phyloP scores from a whole-genome alignment of 2,797 vertebrate genomes.

The Bucorvus abyssinicus region DNA sequence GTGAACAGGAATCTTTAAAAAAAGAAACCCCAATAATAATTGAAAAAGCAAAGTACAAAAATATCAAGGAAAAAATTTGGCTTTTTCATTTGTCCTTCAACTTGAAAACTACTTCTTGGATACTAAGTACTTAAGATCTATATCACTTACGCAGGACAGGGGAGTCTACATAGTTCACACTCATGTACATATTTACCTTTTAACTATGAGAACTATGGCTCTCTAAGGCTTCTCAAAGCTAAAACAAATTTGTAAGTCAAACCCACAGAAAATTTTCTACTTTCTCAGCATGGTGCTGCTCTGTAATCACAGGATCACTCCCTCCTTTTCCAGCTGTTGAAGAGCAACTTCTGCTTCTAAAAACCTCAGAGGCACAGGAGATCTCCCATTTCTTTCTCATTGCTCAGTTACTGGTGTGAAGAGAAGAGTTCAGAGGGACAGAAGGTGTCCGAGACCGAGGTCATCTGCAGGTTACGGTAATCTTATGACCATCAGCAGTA shows the following conservation, averaged over 20 bases:
- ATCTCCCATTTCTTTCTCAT: background rate
- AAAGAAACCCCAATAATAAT: background rate
- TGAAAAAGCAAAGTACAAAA: background rate
- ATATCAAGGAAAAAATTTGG: background rate
- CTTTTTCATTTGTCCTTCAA: background rate
- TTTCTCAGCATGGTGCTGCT: background rate
- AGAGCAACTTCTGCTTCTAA: background rate
- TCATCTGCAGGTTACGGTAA: background rate
- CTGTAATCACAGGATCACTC: background rate
- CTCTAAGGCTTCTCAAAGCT: background rate
- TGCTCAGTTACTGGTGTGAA: background rate
- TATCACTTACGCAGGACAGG: fast-evolving
- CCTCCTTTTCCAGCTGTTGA: background rate
- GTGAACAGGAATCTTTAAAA: background rate
- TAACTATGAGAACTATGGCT: background rate
- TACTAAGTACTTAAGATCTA: background rate
- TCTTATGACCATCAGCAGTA: background rate
- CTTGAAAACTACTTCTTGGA: background rate
- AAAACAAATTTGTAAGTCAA: background rate
- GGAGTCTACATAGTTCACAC: background rate
- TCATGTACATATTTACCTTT: background rate
- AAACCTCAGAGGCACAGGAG: background rate
- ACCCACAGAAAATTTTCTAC: background rate
- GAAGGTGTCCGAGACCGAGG: background rate
- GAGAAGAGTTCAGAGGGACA: background rate